A percentile compares a stretch with the other conserved stretches of the same genome.
Evolutionary conservation across 2,113 vertebrate species (phyloP).

Genomic region (Leuciscus idus): DNA sequence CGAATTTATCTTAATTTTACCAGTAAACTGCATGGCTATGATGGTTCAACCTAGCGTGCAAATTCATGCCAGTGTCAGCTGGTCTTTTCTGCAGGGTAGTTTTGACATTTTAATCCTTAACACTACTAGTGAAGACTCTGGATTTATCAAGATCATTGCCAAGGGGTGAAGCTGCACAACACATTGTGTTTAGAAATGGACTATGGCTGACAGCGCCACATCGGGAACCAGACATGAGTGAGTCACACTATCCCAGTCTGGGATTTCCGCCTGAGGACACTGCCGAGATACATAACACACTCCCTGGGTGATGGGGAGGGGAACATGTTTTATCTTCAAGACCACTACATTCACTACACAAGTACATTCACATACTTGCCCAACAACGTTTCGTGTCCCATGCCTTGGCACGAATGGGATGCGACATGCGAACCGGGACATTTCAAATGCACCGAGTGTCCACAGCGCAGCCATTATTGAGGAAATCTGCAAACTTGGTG

Average conservation of each 20-base stretch:
- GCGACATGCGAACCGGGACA: conserved; percentile 71
- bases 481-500: conserved; percentile 31
- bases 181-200: conserved; percentile 7
- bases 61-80: too few species aligned
- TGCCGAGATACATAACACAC: neutral
- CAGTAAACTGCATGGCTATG: neutral
- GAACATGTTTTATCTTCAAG: conserved; percentile 14
- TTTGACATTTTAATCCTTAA: conserved; percentile 13
- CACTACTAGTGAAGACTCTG: neutral
- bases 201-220: conserved; percentile 22
- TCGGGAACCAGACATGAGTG: neutral
- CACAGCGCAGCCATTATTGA: conserved; percentile 54
- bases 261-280: conserved; percentile 19
- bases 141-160: neutral
- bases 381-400: conserved; percentile 48
- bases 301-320: conserved; percentile 8
- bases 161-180: neutral
- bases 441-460: conserved; percentile 67
- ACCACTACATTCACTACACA: conserved; percentile 56
- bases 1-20: neutral
- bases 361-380: conserved; percentile 60
- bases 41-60: neutral
- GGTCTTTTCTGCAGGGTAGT: neutral
- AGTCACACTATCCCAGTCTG: conserved; percentile 34
- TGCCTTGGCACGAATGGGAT: conserved; percentile 57